Evolutionary conservation across 1,140 invertebrate genomes (phyloP).

Genomic region (Zophobas atratus): DNA sequence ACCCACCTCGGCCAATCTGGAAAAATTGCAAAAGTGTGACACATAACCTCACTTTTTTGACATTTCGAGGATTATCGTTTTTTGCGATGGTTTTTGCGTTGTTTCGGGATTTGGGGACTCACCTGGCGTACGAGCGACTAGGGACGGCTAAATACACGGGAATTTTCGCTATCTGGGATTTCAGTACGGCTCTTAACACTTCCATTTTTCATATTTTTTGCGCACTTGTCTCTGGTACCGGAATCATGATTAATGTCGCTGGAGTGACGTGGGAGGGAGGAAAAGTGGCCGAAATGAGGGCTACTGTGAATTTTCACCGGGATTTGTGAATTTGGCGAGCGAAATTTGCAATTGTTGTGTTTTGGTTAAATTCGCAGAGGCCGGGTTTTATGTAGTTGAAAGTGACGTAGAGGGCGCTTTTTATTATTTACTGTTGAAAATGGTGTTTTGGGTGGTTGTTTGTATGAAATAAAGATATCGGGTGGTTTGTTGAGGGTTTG

Average conservation of each 20-base stretch:
- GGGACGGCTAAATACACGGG: conserved; percentile 48
- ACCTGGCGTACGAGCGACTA: conserved; percentile 56
- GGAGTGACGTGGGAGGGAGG: neutral
- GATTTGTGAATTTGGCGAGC: neutral
- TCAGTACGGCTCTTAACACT: conserved; percentile 51
- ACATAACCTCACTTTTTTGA: conserved; percentile 44
- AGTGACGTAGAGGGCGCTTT: conserved; percentile 28
- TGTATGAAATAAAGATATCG: neutral
- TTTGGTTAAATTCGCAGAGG: conserved; percentile 39
- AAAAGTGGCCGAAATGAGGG: neutral
- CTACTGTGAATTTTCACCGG: conserved; percentile 10
- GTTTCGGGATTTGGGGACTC: conserved; percentile 1
- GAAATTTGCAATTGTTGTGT: conserved; percentile 6
- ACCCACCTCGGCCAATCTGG: conserved; percentile 85
- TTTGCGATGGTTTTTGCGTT: neutral
- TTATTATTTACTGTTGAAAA: too few species aligned
- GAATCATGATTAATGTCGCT: conserved; percentile 4
- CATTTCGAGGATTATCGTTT: neutral
- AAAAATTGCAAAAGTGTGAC: conserved; percentile 35
- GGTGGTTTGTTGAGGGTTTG: too few species aligned
- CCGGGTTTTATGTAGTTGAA: conserved; percentile 30
- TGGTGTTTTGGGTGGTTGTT: neutral
- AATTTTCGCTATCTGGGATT: conserved; percentile 52
- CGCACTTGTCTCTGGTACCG: conserved; percentile 47
- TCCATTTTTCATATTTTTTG: conserved; percentile 59